These are phyloP conservation scores for Aradophagus sp. DNA, from an alignment of 1,140 invertebrate species.

Conservation along the genomic window DNA sequence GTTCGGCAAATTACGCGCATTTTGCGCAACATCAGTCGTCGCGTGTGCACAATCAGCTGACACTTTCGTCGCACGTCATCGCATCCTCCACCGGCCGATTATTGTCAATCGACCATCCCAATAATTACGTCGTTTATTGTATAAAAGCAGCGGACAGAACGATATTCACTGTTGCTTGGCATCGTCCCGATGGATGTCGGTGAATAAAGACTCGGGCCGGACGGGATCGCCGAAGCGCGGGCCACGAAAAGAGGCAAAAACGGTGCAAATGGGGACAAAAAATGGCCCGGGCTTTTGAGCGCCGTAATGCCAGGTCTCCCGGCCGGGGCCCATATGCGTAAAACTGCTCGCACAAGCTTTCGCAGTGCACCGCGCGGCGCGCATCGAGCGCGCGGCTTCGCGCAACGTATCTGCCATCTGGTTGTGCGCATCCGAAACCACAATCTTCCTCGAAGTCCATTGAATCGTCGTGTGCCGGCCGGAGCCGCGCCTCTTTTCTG, in stretches of 20 bases:
- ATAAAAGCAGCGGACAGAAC: conserved; percentile 28
- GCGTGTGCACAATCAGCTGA: conserved; percentile 26
- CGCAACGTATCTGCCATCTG: conserved; percentile 48
- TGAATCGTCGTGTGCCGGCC: conserved; percentile 50
- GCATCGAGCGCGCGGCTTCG: conserved; percentile 12
- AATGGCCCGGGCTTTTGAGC: conserved; percentile 11
- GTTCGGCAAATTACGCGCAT: conserved; percentile 7
- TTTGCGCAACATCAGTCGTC: conserved; percentile 21
- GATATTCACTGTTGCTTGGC: conserved; percentile 49
- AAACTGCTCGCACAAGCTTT: conserved; percentile 1
- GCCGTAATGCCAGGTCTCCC: conserved; percentile 39
- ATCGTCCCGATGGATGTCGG: no score
- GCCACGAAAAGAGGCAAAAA: conserved; percentile 32
- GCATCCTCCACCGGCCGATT: conserved; percentile 2
- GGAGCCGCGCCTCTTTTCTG: conserved; percentile 25
- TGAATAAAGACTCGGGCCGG: conserved; percentile 8
- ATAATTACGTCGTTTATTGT: conserved; percentile 49
- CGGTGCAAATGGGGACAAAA: conserved; percentile 1
- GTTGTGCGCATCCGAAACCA: conserved; percentile 51
- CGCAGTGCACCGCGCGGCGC: conserved; percentile 17
- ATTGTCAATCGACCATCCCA: conserved; percentile 19
- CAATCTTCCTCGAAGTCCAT: conserved; percentile 49
- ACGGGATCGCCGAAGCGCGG: conserved; percentile 5
- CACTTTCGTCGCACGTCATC: conserved; percentile 23
- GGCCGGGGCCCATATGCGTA: conserved; percentile 33